These are phyloP conservation scores for Sinelater perroti DNA, from an alignment of 2,888 invertebrate genomes.

Conservation along the genomic window DNA sequence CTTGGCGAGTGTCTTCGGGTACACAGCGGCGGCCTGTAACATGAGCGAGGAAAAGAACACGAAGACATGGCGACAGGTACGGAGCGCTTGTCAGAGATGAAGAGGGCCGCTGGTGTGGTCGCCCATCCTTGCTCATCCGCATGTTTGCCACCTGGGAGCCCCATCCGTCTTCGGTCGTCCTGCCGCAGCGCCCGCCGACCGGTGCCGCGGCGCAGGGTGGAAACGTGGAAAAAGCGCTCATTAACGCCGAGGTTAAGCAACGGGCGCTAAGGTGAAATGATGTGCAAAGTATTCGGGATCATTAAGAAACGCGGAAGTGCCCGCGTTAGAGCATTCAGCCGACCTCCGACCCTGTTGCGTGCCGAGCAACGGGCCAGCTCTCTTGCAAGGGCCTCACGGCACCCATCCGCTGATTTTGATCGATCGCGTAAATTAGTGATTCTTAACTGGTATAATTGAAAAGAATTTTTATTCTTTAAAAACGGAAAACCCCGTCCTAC, in stretches of 20 bases:
- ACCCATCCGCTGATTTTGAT: slow-evolving; percentile 20
- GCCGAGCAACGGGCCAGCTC: slow-evolving; percentile 12
- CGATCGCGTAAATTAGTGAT: no score
- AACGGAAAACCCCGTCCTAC: no score
- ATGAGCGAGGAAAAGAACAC: slow-evolving; percentile 22
- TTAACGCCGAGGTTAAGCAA: slow-evolving; percentile 9
- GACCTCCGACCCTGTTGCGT: slow-evolving; percentile 36
- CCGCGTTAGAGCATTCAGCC: slow-evolving; percentile 28
- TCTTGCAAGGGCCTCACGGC: slow-evolving; percentile 10
- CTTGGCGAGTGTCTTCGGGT: no score
- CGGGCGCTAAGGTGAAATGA: slow-evolving; percentile 17
- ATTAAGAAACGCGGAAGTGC: slow-evolving; percentile 38
- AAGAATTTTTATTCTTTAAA: no score
- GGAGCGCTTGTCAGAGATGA: slow-evolving; percentile 40
- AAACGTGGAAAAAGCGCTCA: no score
- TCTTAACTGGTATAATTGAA: no score
- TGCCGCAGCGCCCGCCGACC: no score
- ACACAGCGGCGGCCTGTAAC: slow-evolving; percentile 28
- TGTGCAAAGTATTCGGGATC: slow-evolving; percentile 30
- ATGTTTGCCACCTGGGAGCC: slow-evolving; percentile 51
- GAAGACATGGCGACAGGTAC: slow-evolving; percentile 25
- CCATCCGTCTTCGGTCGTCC: slow-evolving; percentile 51
- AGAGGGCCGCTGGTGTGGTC: slow-evolving; percentile 43
- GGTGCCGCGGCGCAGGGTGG: no score
- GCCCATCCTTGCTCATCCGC: slow-evolving; percentile 38